Percentiles rank a stretch among this genome's conserved stretches.
phyloP scores from a whole-genome alignment of 2,113 vertebrate species.

The Synodontis membranacea region DNA sequence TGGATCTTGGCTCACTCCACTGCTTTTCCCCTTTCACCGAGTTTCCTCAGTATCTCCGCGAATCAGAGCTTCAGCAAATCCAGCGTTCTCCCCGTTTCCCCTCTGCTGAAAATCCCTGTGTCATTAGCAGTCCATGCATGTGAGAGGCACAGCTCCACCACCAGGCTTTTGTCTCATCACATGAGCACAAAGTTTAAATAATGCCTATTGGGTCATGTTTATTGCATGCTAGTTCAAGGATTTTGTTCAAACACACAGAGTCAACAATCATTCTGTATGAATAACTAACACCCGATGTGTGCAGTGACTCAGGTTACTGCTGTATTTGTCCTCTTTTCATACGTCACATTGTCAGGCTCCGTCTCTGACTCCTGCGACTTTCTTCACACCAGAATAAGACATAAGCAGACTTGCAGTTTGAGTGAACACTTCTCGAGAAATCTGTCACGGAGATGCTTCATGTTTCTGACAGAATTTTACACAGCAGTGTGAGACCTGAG shows the following conservation, averaged over 20 bases:
- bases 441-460: background rate
- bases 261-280: background rate
- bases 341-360: no score
- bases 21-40: slow-evolving; percentile 61
- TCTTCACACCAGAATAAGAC: background rate
- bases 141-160: slow-evolving; percentile 48
- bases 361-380: background rate
- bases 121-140: slow-evolving; percentile 65
- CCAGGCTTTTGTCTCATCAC: background rate
- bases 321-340: slow-evolving; percentile 4
- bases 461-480: background rate
- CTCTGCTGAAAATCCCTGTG: slow-evolving; percentile 35
- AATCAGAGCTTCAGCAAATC: slow-evolving; percentile 51
- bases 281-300: background rate
- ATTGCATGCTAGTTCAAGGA: background rate
- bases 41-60: slow-evolving; percentile 53
- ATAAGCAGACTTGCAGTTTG: background rate
- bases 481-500: background rate
- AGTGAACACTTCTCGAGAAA: background rate
- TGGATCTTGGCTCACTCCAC: slow-evolving; percentile 59
- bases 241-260: background rate
- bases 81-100: slow-evolving; percentile 49
- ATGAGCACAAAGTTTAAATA: background rate
- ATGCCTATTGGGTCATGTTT: no score
- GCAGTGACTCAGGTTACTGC: background rate